These are phyloP conservation scores for Craterocephalus amniculus DNA, from an alignment of 2,797 vertebrate species.

Conservation along the genomic window DNA sequence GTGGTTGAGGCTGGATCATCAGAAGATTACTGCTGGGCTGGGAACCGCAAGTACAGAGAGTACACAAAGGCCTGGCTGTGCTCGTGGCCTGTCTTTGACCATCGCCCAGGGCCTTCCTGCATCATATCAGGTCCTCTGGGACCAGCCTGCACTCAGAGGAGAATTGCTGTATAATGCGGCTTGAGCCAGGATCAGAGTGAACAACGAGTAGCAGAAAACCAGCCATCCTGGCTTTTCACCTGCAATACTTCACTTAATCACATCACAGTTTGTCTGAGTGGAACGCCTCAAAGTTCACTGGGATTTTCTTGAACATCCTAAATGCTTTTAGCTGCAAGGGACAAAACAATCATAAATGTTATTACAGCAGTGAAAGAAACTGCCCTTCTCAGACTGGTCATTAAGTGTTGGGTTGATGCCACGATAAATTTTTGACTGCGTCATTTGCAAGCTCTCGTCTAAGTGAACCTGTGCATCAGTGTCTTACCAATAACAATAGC, in stretches of 20 bases:
- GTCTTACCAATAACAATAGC: slow-evolving; percentile 83
- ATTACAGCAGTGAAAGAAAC: slow-evolving; percentile 20
- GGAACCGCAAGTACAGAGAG: slow-evolving; percentile 63
- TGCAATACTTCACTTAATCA: slow-evolving; percentile 37
- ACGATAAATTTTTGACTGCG: slow-evolving; percentile 35
- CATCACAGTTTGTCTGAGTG: slow-evolving; percentile 24
- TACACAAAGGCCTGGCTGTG: slow-evolving; percentile 69
- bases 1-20: slow-evolving; percentile 74
- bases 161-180: slow-evolving; percentile 56
- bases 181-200: slow-evolving; percentile 59
- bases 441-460: slow-evolving; percentile 57
- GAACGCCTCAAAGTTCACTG: slow-evolving; percentile 33
- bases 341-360: slow-evolving; percentile 37
- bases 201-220: slow-evolving; percentile 50
- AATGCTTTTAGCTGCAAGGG: slow-evolving; percentile 10
- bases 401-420: slow-evolving; percentile 31
- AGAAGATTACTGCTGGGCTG: slow-evolving; percentile 75
- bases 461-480: slow-evolving; percentile 67
- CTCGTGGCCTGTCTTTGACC: slow-evolving; percentile 70
- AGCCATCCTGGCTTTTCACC: slow-evolving; percentile 54
- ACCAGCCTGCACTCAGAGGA: slow-evolving; percentile 51
- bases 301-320: slow-evolving; percentile 5
- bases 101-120: slow-evolving; percentile 64
- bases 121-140: slow-evolving; percentile 48
- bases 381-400: slow-evolving; percentile 30